A percentile compares a stretch with the other conserved stretches of the same genome.
These are phyloP conservation scores for Muricea muricata DNA, from an alignment of 92 coral and sea anemone genomes.

Conservation along the genomic window DNA sequence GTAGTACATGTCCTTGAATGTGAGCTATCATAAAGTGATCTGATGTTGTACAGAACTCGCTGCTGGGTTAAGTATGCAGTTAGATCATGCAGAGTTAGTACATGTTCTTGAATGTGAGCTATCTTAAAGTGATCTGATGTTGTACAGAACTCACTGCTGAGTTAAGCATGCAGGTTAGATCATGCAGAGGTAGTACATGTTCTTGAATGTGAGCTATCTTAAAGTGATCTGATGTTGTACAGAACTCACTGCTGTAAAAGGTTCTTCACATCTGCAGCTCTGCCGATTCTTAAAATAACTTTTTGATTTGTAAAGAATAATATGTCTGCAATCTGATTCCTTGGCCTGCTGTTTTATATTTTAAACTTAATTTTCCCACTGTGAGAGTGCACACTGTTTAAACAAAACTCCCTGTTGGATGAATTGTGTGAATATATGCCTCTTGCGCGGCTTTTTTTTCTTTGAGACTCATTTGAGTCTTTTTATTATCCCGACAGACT, in stretches of 20 bases:
- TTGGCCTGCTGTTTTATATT: background rate
- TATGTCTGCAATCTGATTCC: background rate
- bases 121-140: background rate
- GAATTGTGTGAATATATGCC: background rate
- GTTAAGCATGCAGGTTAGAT: too few species aligned
- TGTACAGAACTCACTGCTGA: too few species aligned
- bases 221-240: too few species aligned
- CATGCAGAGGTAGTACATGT: too few species aligned
- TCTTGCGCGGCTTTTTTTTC: background rate
- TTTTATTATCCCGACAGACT: background rate
- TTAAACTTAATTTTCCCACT: background rate
- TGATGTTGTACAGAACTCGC: too few species aligned
- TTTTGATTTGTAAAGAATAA: background rate
- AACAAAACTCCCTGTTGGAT: background rate
- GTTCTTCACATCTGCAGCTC: too few species aligned
- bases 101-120: background rate
- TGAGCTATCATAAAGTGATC: too few species aligned
- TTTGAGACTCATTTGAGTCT: background rate
- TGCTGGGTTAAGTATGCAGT: background rate
- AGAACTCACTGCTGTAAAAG: too few species aligned
- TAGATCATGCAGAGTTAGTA: background rate
- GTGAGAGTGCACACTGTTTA: background rate
- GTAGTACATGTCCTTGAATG: too few species aligned
- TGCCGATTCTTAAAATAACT: background rate
- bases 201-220: too few species aligned